Evolutionary conservation across 2,113 vertebrate genomes (phyloP).

Genomic region (Sorex araneus): DNA sequence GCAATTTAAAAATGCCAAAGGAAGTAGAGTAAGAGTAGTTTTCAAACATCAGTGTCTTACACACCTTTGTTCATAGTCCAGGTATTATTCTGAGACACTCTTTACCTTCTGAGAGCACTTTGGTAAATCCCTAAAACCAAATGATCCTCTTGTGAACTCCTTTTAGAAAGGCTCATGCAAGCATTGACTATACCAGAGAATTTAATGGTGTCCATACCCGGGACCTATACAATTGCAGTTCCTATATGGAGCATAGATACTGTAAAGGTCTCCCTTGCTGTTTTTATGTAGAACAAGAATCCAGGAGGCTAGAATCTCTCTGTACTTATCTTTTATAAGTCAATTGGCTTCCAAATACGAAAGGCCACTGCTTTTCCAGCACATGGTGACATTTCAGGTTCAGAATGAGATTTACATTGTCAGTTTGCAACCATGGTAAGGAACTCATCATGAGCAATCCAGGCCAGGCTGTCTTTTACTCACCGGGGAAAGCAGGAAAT

Average conservation of each 20-base stretch:
- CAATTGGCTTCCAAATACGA: background rate
- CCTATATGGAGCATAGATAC: background rate
- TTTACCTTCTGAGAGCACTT: background rate
- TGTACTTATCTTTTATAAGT: background rate
- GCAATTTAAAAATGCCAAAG: background rate
- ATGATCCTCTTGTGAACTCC: background rate
- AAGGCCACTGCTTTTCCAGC: background rate
- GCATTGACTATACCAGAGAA: background rate
- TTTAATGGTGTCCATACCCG: background rate
- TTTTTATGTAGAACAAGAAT: background rate
- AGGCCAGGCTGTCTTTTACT: background rate
- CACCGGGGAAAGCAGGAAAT: background rate
- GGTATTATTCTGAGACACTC: background rate
- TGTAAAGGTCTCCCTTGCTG: too few relatives aligned
- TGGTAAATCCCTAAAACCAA: background rate
- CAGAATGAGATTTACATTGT: background rate
- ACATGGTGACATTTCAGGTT: background rate
- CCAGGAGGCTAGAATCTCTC: background rate
- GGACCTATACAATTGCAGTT: background rate
- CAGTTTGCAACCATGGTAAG: background rate
- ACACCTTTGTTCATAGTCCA: background rate
- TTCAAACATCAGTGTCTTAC: background rate
- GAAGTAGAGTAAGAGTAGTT: background rate
- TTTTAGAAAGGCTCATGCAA: background rate
- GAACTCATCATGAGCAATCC: background rate